Base-by-base conservation (phyloP, 2,888 invertebrate genomes). In the Clepsis dumicolana region DNA sequence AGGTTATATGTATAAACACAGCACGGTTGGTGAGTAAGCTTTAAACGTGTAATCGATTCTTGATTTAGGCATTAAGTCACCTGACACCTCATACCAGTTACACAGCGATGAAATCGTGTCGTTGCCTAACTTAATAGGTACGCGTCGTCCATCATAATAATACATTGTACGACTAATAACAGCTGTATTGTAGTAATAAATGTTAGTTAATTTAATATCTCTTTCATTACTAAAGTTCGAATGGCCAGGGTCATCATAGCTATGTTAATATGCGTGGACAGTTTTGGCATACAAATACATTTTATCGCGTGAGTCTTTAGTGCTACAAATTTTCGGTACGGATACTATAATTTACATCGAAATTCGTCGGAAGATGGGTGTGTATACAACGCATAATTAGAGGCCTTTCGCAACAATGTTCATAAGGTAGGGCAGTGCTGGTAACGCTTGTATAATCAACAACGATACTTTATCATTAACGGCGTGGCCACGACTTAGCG, bases 21-120 rank as follows among this genome's bases (percentile, higher is more conserved):
- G n/a, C n/a, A n/a, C n/a, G n/a, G 48, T 48, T 21, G 64, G 57
- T 57, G 64, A 48, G 57, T 57, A 64, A 64, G 57, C 48, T 64
- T 53, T 32, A 44, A 63, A 25, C 14, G 35, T 44, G 59, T 60
- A 65, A 59, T 65, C 59, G 38, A 65, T 52, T 59, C 65, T 65
- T 65, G 52, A 65, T 65, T 65, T 65, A 65, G 65, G 65, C 59
- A 65, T 60, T 60, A 65, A 65, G 65, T 65, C 59, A 65, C 53
- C 65, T 41, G 59, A 65, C 62, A 52, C 50, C 44, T 44, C 29
- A 44, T 48, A 25, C 16, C 18, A 60, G 44, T 25, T 16, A 41
- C 59, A 64, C 64, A 35, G 57, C 57, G 57, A 65, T 50, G 41
- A 29, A 60, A 29, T 65, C 65, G 65, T 65, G 65, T 29, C 38